Percentiles rank a stretch among this genome's conserved stretches.
Evolutionary conservation across 2,113 vertebrate genomes (phyloP).

Genomic region (Rhipidura dahli): DNA sequence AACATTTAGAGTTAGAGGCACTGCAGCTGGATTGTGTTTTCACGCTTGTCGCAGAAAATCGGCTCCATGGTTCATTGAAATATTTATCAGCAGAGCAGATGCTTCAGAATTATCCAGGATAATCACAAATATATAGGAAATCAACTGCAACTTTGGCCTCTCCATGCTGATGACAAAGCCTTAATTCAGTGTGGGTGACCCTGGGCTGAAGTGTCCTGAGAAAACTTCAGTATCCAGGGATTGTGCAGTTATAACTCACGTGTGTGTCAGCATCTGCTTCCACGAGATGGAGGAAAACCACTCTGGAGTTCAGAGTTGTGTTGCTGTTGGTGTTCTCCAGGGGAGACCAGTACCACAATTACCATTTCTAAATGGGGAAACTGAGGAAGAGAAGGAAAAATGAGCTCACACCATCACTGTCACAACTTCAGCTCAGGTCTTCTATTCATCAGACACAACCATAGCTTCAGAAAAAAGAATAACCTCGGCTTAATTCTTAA

Average conservation of each 20-base stretch:
- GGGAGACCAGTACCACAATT: accelerated
- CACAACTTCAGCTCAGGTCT: not conserved
- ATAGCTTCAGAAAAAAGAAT: not conserved
- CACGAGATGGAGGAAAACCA: not conserved
- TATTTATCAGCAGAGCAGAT: not conserved
- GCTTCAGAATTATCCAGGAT: not conserved
- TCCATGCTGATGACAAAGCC: not conserved
- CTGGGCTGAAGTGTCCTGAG: not conserved
- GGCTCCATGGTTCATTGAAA: not conserved
- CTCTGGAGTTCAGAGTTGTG: not conserved
- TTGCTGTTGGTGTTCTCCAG: not conserved
- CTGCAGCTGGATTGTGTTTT: not conserved
- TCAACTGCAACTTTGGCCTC: not conserved
- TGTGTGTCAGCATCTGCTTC: not conserved
- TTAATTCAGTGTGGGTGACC: not conserved
- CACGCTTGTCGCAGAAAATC: not conserved
- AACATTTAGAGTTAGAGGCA: not conserved
- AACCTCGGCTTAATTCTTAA: not conserved
- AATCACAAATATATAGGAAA: not conserved
- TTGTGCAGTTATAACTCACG: accelerated
- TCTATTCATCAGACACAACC: not conserved
- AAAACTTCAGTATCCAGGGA: not conserved
- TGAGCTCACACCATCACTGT: not conserved
- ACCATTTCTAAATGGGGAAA: not conserved
- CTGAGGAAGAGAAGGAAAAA: not conserved